Evolutionary conservation across 2,797 vertebrate genomes (phyloP).

Genomic region (Lophotriccus pileatus): DNA sequence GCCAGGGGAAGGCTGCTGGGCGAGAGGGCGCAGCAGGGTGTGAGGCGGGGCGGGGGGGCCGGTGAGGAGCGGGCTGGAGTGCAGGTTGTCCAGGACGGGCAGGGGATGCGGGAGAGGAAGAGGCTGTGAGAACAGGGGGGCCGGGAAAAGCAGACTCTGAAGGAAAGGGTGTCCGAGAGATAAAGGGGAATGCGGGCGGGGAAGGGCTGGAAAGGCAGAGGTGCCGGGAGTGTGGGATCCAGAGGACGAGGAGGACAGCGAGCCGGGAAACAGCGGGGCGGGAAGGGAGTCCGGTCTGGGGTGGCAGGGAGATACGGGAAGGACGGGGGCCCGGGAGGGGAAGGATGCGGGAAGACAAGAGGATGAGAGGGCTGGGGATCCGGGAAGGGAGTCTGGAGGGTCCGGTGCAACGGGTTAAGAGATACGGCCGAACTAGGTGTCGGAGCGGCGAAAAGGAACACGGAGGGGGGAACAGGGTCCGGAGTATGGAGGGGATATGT

Average conservation of each 20-base stretch:
- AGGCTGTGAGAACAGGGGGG: neutral
- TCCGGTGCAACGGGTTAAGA: neutral
- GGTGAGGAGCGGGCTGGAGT: no score
- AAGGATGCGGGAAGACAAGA: neutral
- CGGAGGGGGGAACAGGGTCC: neutral
- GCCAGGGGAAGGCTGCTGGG: neutral
- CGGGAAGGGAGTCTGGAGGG: neutral
- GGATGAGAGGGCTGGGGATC: neutral
- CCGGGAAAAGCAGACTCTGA: neutral
- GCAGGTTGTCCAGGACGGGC: neutral
- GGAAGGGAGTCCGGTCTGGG: neutral
- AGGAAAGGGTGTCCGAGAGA: neutral
- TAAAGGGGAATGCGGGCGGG: neutral
- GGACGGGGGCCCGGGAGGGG: neutral
- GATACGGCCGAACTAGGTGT: neutral
- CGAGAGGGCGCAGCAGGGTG: neutral
- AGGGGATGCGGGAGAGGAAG: neutral
- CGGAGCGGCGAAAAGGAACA: neutral
- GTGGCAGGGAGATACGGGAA: neutral
- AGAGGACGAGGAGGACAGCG: neutral
- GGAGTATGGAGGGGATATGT: neutral
- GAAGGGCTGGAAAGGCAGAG: neutral
- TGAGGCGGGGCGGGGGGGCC: no score
- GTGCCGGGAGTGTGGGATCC: neutral
- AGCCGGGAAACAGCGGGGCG: neutral